Evolutionary conservation across 64 coral and sea anemone species (phyloP).

Genomic region (Actinia tenebrosa): DNA sequence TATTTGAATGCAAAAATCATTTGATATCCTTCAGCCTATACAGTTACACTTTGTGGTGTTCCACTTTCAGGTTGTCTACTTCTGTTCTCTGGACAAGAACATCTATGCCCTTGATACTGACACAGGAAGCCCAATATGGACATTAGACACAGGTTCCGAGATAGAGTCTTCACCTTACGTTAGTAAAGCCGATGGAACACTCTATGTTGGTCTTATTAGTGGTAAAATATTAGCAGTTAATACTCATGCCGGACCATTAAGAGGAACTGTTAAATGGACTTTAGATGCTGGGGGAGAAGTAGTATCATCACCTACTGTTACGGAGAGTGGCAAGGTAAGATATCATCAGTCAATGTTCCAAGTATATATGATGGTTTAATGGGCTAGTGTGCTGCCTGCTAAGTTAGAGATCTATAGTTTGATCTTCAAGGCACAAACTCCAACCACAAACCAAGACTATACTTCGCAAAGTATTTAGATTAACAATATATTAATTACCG

Average conservation of each 20-base stretch:
- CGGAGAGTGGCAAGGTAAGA: constrained; percentile 73
- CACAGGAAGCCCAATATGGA: constrained; percentile 64
- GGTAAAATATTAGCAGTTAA: constrained; percentile 70
- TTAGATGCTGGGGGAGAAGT: constrained; percentile 73
- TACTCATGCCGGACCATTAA: constrained; percentile 60
- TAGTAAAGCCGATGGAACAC: constrained; percentile 61
- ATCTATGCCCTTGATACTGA: constrained; percentile 67
- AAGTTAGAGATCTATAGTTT: neutral
- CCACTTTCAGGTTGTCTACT: constrained; percentile 46
- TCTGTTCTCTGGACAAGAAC: constrained; percentile 79
- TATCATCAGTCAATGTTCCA: neutral
- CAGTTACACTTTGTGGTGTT: neutral
- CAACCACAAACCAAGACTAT: neutral
- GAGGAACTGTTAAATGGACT: constrained; percentile 71
- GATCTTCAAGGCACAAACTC: neutral
- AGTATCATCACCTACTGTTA: constrained; percentile 74
- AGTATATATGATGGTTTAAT: no score
- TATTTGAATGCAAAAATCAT: neutral
- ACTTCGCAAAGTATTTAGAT: no score
- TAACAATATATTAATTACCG: no score
- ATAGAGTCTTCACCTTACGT: constrained; percentile 73
- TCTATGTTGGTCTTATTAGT: constrained; percentile 76
- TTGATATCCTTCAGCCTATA: neutral
- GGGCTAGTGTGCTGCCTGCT: no score
- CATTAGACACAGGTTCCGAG: constrained; percentile 66